Conservation (phyloP, 2,888 invertebrate species). For the Tipula helvola region DNA sequence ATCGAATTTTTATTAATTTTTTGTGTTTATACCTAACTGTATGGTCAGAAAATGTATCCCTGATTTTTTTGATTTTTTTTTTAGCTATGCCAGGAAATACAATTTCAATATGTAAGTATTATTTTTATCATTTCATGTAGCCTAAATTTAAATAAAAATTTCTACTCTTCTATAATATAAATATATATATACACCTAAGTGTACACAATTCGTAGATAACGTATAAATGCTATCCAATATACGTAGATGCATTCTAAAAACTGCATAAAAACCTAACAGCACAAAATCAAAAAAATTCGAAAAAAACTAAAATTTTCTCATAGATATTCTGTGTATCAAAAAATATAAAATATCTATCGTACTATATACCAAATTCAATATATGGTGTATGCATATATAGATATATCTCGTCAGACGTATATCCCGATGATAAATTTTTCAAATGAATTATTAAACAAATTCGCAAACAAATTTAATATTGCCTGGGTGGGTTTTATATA, state of each 20-base stretch:
- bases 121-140: neutral
- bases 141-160: neutral
- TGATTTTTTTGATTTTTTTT: neutral
- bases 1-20: neutral
- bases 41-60: neutral
- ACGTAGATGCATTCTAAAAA: neutral
- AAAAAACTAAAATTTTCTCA: neutral
- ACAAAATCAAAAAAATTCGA: neutral
- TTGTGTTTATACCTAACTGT: neutral
- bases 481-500: conserved; percentile 5
- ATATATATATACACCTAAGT: neutral
- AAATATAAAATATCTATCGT: neutral
- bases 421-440: conserved; percentile 9
- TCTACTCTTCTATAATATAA: neutral
- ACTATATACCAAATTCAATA: neutral
- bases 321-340: neutral
- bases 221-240: neutral
- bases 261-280: neutral
- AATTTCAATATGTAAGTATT: neutral
- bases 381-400: neutral
- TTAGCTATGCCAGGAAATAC: neutral
- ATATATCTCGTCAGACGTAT: neutral
- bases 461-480: conserved; percentile 10
- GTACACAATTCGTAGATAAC: neutral
- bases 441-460: conserved; percentile 11